Percentiles rank a stretch among this genome's conserved stretches.
Evolutionary conservation across 2,113 vertebrate species (phyloP).

Genomic region (Syngnathus floridae): DNA sequence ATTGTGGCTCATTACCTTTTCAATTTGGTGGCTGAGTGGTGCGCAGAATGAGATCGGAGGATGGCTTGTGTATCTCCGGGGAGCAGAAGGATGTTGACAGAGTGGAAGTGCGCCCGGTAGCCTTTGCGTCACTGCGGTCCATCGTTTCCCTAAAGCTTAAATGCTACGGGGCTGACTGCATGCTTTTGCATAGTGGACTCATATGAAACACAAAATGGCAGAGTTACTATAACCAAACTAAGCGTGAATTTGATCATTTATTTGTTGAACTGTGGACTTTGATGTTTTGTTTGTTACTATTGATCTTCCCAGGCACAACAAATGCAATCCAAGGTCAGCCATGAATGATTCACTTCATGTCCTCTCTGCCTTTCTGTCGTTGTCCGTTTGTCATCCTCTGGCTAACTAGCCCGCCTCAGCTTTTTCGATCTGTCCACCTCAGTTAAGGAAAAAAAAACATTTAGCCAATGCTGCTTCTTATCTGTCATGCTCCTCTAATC

Average conservation of each 20-base stretch:
- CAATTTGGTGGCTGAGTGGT: constrained; percentile 36
- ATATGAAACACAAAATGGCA: constrained; percentile 34
- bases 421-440: constrained; percentile 53
- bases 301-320: constrained; percentile 46
- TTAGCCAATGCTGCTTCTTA: constrained; percentile 67
- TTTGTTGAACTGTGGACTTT: constrained; percentile 23
- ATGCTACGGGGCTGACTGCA: constrained; percentile 51
- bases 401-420: constrained; percentile 56
- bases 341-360: constrained; percentile 56
- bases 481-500: constrained; percentile 70
- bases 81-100: constrained; percentile 28
- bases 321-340: constrained; percentile 67
- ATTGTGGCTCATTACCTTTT: constrained; percentile 41
- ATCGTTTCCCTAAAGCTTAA: constrained; percentile 53
- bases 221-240: neutral
- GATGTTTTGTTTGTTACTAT: constrained; percentile 43
- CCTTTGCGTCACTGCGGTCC: constrained; percentile 35
- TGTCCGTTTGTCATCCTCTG: constrained; percentile 55
- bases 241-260: neutral
- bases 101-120: constrained; percentile 30
- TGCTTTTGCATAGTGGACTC: constrained; percentile 64
- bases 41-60: constrained; percentile 24
- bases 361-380: constrained; percentile 42
- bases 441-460: constrained; percentile 39
- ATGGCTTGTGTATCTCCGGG: constrained; percentile 26